Base-by-base conservation (phyloP, 1,140 invertebrate genomes). In the Holotrichia oblita region DNA sequence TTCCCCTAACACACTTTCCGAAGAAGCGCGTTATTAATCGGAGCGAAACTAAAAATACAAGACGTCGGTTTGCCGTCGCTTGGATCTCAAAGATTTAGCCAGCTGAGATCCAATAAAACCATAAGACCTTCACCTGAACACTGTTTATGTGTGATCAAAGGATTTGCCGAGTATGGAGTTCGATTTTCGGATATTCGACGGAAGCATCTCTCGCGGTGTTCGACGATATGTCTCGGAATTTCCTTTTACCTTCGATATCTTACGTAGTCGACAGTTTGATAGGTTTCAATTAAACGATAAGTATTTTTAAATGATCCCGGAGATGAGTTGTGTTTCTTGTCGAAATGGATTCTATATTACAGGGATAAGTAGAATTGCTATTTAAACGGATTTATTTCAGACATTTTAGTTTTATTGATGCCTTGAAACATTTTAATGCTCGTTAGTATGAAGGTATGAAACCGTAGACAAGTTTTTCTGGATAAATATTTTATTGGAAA, bases 141-240 rank as follows among this genome's bases (percentile, higher is more conserved):
- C 61, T 69, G 61, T 69, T 69, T 69, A 69, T 22, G 22, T 69
- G 61, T 34, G 61, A 69, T 69, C 61, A 69, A 69, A 69, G 61
- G 61, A 27, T 69, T 34, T 69, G 61, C 9, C 14, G 27, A 34
- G 17, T 69, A 34, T 27, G 61, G 61, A 69, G 61, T 27, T 69
- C 61, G 22, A 24, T 10, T 69, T 27, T 27, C 61, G 61, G 20
- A 69, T 34, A 69, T 34, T 17, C 61, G 27, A 22, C 27, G 61
- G 61, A 12, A 69, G 61, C 3, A 7, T 61, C 41, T 48, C 44
- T 48, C 59, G 59, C 22, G 61, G 27, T 22, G 22, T 27, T 69
- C 6, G 22, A 69, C 10, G 27, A 9, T 27, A n/a, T 27, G 10
- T 69, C 8, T 69, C 17, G 17, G 48, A 34, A 69, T 6, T 27